Evolutionary conservation across 2,113 vertebrate genomes (phyloP), one percentile per base, ranked within the genome.

Genomic region (Isichthys henryi): DNA sequence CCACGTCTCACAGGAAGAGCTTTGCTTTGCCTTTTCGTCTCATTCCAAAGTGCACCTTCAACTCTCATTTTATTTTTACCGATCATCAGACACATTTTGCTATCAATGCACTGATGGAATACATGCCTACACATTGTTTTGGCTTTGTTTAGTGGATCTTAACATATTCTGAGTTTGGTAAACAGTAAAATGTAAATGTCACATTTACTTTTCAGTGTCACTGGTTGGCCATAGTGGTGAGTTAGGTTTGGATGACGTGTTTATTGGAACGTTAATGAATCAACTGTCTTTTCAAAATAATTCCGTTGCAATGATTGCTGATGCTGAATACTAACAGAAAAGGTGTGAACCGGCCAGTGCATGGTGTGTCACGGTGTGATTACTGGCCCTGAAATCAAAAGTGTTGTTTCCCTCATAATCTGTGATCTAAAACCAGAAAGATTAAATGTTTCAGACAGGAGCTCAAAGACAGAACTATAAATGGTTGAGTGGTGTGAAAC

Each of bases 191-290:
- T 89, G 39, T 92, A 91, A 92, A 88, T 95, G 70, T 95, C 56
- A 70, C 89, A 91, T 95, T 94, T 92, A 93, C 91, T 85, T 95
- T 95, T 91, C 94, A 96, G 95, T 94, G 89, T 27, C 39, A 90
- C 91, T 90, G 93, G 87, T 94, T 92, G 94, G 58, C 90, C 31
- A 89, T 52, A 92, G 91, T 93, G 96, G 95, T 96, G 93, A 96
- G 96, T 96, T n/a, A 90, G 91, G 90, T 58, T 70, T 85, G 89
- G 89, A 89, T 92, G 90, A 46, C 5, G 43, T 91, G 91, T 89
- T 83, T 91, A 17, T n/a, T 91, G 83, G 80, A 87, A 77, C 90
- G 8, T 62, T 45, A 66, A 58, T 27, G 50, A 39, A 45, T 45
- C 15, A 23, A 6, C 43, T 45, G 58, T 45, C 90, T 84, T 89